Percentiles rank a stretch among this genome's conserved stretches.
Evolutionary conservation across 2,113 vertebrate species (phyloP).

Genomic region (Phylloscopus whistleri): DNA sequence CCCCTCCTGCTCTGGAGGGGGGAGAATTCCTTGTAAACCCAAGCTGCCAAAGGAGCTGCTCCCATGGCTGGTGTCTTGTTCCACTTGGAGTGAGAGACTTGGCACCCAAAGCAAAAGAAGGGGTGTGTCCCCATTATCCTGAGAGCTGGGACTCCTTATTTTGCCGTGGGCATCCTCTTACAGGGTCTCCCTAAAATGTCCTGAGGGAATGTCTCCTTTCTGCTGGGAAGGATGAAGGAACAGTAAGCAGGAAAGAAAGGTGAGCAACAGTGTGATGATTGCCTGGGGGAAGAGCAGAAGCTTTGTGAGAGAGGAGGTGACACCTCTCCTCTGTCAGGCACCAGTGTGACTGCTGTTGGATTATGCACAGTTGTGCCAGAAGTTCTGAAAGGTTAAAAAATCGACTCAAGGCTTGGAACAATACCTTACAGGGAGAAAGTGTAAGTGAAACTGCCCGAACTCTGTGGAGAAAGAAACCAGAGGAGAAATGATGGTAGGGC

Average conservation of each 20-base stretch:
- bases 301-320: not conserved
- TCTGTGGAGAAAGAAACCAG: not conserved
- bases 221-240: not conserved
- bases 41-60: not conserved
- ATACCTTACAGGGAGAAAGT: not conserved
- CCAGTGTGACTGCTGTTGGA: not conserved
- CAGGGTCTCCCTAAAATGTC: not conserved
- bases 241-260: not conserved
- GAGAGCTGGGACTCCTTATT: not conserved
- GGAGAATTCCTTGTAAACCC: not conserved
- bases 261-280: not conserved
- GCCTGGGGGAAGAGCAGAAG: not conserved
- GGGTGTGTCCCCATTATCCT: not conserved
- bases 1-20: not conserved
- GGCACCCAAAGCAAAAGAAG: not conserved
- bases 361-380: not conserved
- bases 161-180: not conserved
- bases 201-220: not conserved
- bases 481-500: not conserved
- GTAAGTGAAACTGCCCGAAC: not conserved
- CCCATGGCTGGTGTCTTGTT: not conserved
- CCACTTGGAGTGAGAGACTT: not conserved
- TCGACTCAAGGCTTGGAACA: not conserved
- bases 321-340: not conserved
- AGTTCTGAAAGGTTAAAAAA: not conserved